Evolutionary conservation across 2,797 vertebrate genomes (phyloP), one percentile per base, ranked within the genome.

Genomic region (Argya squamiceps): DNA sequence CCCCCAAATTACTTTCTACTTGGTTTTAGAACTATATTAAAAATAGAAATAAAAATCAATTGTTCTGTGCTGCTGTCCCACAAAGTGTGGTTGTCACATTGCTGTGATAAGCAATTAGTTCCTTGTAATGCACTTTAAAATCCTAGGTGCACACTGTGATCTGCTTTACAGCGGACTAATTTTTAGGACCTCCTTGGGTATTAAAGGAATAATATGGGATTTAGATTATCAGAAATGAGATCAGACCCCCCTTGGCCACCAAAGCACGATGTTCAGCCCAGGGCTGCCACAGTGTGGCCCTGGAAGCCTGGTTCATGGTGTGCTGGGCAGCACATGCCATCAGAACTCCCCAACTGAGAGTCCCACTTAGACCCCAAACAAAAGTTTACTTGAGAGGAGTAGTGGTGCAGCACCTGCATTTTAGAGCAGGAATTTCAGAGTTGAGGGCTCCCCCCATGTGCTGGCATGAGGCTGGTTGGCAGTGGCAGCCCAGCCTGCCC

Each of bases 191-290:
- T 92, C 52, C 41, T 67, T 63, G 70, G 21, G 86, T 73, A 82
- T 93, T 95, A 94, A 82, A 78, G 50, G 83, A 84, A 56, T 84
- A 93, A 68, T 10, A 29, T 41, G 70, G 63, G 83, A 94, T 96
- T 95, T 95, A 76, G 80, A 44, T 92, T 52, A 90, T 69, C 41
- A 29, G 37, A 84, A 73, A 16, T 36, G 83, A 83, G 47, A 76
- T 90, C 85, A 75, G 52, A 63, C 26, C 17, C 39, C 10, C 1
- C 2, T 24, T 1, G 1, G 86, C 59, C 84, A 55, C 43, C 8
- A 71, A 39, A 60, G 77, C 62, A 30, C 0, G 0, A 10, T 43
- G 77, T 20, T 83, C 30, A 65, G 26, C 39, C 63, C 11, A 8
- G 22, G 36, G n/a, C 68, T 79, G 63, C 60, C 39, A 8, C 4